Evolutionary conservation across 2,113 vertebrate genomes (phyloP).

Genomic region (Mandrillus leucophaeus): DNA sequence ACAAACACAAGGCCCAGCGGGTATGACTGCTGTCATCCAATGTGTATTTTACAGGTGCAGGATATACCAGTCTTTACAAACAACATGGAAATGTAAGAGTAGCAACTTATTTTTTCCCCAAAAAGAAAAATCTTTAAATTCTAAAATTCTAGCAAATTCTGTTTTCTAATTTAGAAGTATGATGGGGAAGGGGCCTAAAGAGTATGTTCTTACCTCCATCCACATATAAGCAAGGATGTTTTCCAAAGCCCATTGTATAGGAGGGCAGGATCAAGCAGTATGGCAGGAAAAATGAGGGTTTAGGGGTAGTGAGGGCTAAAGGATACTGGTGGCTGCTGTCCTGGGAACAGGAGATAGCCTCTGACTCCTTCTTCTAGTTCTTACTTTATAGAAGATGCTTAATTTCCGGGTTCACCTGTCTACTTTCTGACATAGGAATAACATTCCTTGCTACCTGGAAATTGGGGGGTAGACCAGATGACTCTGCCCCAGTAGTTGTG

Average conservation of each 20-base stretch:
- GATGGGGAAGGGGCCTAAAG: neutral
- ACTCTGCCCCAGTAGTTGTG: neutral
- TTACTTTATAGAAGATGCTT: neutral
- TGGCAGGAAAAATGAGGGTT: neutral
- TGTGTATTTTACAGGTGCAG: neutral
- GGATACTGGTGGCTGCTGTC: fast-evolving
- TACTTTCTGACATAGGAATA: neutral
- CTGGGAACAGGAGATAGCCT: neutral
- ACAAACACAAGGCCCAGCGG: neutral
- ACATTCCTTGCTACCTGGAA: neutral
- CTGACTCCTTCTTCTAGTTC: neutral
- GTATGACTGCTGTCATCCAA: neutral
- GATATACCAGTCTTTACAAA: neutral
- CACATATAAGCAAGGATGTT: neutral
- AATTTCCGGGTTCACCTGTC: neutral
- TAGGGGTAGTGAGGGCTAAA: neutral
- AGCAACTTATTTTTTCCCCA: neutral
- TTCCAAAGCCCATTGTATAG: neutral
- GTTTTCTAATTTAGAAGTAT: neutral
- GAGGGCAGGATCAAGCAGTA: neutral
- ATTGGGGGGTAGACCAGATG: neutral
- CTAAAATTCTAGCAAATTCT: neutral
- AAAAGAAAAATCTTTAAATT: neutral
- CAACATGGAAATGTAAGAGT: neutral
- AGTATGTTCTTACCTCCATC: neutral